Conservation (phyloP, 2,113 vertebrate genomes). For the Barbus barbus region DNA sequence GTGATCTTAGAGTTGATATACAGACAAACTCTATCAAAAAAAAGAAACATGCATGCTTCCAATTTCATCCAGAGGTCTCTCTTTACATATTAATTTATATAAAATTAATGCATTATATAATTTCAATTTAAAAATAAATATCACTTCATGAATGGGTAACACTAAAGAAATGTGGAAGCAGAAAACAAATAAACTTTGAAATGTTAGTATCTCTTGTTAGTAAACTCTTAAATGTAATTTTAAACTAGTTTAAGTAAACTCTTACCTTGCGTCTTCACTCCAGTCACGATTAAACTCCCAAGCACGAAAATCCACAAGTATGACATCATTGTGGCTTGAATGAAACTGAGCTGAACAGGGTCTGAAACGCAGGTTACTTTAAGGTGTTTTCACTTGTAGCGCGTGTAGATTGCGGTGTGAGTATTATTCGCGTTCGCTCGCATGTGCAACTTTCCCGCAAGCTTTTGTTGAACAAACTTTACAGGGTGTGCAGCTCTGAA, state of each 20-base stretch:
- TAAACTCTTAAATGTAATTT: not conserved
- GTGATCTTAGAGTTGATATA: not conserved
- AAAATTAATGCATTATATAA: not conserved
- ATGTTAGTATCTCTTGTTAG: not conserved
- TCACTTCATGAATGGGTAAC: not conserved
- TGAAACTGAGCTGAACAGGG: not conserved
- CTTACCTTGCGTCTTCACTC: conserved; percentile 50
- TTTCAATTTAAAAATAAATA: too few species aligned
- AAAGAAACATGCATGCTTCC: not conserved
- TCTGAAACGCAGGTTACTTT: too few species aligned
- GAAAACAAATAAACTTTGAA: not conserved
- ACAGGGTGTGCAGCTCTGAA: conserved; percentile 22
- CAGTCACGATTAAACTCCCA: conserved; percentile 41
- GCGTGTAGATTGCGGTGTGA: not conserved
- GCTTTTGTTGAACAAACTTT: conserved; percentile 48
- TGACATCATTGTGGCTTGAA: conserved; percentile 36
- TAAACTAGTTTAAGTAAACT: not conserved
- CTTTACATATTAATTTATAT: too few species aligned
- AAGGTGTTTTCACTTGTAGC: not conserved
- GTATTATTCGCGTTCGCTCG: not conserved
- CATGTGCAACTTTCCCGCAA: conserved; percentile 21
- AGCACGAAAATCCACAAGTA: conserved; percentile 50
- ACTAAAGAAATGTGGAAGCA: not conserved
- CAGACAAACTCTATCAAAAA: not conserved
- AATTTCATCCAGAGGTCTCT: not conserved